Percentiles rank a stretch among this genome's conserved stretches.
phyloP scores from a whole-genome alignment of 2,888 invertebrate genomes.

The Trissonchulus latispiculum region DNA sequence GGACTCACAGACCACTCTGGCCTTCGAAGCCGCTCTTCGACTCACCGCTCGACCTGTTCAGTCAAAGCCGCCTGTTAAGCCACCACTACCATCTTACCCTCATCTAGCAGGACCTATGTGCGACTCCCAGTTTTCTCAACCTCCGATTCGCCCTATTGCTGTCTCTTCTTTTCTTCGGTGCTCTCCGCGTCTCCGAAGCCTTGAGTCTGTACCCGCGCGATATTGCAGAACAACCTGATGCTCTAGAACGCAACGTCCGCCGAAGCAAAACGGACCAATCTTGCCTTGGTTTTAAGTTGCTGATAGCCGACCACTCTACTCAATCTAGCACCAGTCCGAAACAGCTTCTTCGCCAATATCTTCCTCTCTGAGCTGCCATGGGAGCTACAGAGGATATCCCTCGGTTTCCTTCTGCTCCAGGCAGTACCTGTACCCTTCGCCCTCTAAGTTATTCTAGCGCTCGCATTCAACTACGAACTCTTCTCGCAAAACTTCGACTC shows the following conservation, averaged over 20 bases:
- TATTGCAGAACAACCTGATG: neutral
- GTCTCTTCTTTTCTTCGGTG: neutral
- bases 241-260: neutral
- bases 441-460: neutral
- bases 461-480: neutral
- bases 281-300: neutral
- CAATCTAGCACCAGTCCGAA: too few species aligned
- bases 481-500: neutral
- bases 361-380: too few species aligned
- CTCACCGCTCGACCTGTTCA: neutral
- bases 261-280: neutral
- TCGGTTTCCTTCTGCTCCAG: neutral
- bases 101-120: too few species aligned
- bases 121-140: too few species aligned
- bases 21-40: neutral
- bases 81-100: too few species aligned
- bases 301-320: too few species aligned
- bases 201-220: neutral
- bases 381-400: neutral
- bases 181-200: neutral
- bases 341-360: too few species aligned
- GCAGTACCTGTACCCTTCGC: neutral
- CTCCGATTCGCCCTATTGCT: neutral
- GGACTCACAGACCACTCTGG: neutral
- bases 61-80: neutral